phyloP scores from a whole-genome alignment of 2,113 vertebrate species.

The Orthonyx spaldingii region DNA sequence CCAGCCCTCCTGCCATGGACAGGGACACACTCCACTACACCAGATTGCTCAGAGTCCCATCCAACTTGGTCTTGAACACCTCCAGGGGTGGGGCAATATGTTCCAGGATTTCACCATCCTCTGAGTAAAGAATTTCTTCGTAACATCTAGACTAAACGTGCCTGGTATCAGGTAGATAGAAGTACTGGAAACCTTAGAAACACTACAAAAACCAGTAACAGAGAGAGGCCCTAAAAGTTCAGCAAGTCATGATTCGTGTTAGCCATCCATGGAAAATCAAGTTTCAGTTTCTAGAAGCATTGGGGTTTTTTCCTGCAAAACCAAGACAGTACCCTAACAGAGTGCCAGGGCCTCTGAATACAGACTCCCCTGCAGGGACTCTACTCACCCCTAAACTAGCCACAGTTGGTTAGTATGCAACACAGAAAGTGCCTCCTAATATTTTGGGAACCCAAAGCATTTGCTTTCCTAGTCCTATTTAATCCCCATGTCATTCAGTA shows the following conservation, averaged over 20 bases:
- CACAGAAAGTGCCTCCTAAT: neutral
- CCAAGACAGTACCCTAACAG: neutral
- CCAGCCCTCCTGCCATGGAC: neutral
- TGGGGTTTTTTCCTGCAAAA: neutral
- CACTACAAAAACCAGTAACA: neutral
- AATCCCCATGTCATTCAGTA: neutral
- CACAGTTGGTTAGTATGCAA: neutral
- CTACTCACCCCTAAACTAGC: neutral
- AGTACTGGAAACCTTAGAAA: neutral
- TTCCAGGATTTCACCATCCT: neutral
- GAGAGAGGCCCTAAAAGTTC: neutral
- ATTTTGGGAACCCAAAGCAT: neutral
- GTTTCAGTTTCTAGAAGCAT: neutral
- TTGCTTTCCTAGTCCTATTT: neutral
- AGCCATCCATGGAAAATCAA: neutral
- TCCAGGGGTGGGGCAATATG: neutral
- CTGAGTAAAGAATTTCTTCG: neutral
- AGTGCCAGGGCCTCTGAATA: neutral
- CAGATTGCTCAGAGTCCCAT: neutral
- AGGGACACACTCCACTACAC: neutral
- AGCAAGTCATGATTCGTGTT: neutral
- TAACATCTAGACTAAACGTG: neutral
- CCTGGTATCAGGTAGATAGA: neutral
- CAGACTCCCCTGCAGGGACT: neutral
- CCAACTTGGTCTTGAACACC: neutral